Percentiles rank a stretch among this genome's conserved stretches.
Conservation (phyloP, 2,113 vertebrate genomes). For the Shinisaurus crocodilurus region DNA sequence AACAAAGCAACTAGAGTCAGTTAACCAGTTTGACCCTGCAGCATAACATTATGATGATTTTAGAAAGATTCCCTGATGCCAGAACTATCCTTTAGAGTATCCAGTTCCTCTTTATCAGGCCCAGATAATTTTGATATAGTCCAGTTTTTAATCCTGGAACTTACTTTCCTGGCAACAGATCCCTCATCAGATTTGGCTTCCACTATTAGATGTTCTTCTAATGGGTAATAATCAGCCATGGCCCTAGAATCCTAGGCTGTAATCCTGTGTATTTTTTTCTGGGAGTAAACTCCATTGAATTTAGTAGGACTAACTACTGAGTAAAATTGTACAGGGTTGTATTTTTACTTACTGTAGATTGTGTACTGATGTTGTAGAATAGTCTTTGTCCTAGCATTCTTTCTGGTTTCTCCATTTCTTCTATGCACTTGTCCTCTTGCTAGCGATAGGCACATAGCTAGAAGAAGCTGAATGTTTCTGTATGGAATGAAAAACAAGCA, state of each 20-base stretch:
- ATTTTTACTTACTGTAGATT: neutral
- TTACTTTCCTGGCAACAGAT: neutral
- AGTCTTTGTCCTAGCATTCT: neutral
- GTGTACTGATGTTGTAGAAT: neutral
- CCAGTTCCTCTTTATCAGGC: neutral
- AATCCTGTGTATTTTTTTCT: neutral
- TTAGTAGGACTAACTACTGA: neutral
- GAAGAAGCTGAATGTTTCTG: neutral
- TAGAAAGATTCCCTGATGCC: neutral
- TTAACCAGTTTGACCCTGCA: neutral
- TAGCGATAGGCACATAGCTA: neutral
- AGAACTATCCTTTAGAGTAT: neutral
- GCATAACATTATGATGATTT: neutral
- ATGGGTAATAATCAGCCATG: neutral
- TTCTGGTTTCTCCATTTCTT: neutral
- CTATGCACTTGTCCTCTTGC: neutral
- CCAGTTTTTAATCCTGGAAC: neutral
- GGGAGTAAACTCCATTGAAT: neutral
- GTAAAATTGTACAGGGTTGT: neutral
- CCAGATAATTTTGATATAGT: neutral
- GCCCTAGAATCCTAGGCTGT: neutral
- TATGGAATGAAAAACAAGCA: neutral
- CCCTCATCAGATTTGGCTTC: neutral
- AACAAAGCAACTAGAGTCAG: neutral
- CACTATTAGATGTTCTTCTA: neutral